Percentiles rank a stretch among this genome's conserved stretches.
Evolutionary conservation across 2,113 vertebrate species (phyloP).

Genomic region (Athene noctua): DNA sequence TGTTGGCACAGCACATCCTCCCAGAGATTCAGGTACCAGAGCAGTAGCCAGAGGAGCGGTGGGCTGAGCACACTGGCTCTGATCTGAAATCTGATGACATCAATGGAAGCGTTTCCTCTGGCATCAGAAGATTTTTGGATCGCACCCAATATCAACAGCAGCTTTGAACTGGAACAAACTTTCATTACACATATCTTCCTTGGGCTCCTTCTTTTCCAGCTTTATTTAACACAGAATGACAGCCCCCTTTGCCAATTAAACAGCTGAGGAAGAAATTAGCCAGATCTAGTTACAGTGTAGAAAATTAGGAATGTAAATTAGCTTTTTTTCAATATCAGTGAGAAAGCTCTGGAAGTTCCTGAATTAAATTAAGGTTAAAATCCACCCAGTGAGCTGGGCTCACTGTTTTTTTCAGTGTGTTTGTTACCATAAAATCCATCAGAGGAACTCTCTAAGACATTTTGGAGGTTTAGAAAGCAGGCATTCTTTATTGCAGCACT

Average conservation of each 20-base stretch:
- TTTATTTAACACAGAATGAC: neutral
- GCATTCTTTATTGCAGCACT: too few relatives aligned
- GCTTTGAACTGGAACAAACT: slow-evolving; percentile 16
- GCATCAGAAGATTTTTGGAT: neutral
- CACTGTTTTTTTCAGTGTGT: neutral
- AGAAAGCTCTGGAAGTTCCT: neutral
- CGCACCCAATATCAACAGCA: neutral
- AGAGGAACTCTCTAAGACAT: too few relatives aligned
- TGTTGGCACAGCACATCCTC: neutral
- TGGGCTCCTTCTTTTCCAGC: neutral
- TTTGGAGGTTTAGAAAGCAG: too few relatives aligned
- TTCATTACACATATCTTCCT: neutral
- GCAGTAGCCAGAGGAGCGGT: neutral
- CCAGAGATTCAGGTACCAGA: neutral
- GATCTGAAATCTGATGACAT: neutral
- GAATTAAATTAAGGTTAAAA: neutral
- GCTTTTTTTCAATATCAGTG: neutral
- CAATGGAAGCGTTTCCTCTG: neutral
- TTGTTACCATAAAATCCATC: too few relatives aligned
- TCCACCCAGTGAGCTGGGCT: neutral
- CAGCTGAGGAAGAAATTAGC: slow-evolving; percentile 20
- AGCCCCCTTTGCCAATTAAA: neutral
- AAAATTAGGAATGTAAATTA: neutral
- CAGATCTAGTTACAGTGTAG: neutral
- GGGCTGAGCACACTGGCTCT: neutral